These are phyloP conservation scores for Cyclophora albipunctata DNA, from an alignment of 2,888 invertebrate genomes.

Conservation along the genomic window DNA sequence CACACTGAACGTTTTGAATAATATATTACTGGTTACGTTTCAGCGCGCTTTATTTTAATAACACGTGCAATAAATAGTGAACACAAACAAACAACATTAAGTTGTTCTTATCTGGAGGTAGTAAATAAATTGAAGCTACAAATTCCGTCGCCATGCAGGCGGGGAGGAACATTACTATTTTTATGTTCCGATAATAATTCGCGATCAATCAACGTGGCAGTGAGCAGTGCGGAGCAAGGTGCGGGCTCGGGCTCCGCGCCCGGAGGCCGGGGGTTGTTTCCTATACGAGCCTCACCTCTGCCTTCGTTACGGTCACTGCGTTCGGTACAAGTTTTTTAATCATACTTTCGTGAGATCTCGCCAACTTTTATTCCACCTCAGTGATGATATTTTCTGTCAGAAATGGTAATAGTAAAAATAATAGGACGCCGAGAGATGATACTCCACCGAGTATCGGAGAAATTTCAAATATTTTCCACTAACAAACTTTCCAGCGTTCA, in stretches of 20 bases:
- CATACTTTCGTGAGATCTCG: slow-evolving; percentile 39
- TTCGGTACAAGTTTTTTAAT: slow-evolving; percentile 43
- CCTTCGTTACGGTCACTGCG: slow-evolving; percentile 33
- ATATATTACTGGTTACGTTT: background rate
- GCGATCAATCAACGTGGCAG: slow-evolving; percentile 34
- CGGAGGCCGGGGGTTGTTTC: slow-evolving; percentile 6
- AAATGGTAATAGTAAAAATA: slow-evolving; percentile 22
- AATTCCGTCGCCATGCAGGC: slow-evolving; percentile 18
- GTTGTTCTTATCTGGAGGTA: slow-evolving; percentile 12
- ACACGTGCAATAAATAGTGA: slow-evolving; percentile 6
- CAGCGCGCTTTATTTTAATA: slow-evolving; percentile 2
- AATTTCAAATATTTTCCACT: background rate
- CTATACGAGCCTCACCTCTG: slow-evolving; percentile 13
- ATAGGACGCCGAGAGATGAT: slow-evolving; percentile 9
- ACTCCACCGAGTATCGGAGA: slow-evolving; percentile 6
- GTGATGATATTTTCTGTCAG: slow-evolving; percentile 29
- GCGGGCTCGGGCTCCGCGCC: slow-evolving; percentile 7
- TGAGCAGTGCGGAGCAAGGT: slow-evolving; percentile 6
- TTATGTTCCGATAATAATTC: slow-evolving; percentile 29
- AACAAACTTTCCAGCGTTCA: background rate
- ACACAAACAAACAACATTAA: slow-evolving; percentile 1
- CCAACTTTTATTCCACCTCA: slow-evolving; percentile 31
- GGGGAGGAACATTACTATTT: slow-evolving; percentile 25
- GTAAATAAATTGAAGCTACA: slow-evolving; percentile 1
- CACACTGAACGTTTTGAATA: background rate